A percentile compares a stretch with the other conserved stretches of the same genome.
These are phyloP conservation scores for Aldrovandia affinis DNA, from an alignment of 2,797 vertebrate species.

Conservation along the genomic window DNA sequence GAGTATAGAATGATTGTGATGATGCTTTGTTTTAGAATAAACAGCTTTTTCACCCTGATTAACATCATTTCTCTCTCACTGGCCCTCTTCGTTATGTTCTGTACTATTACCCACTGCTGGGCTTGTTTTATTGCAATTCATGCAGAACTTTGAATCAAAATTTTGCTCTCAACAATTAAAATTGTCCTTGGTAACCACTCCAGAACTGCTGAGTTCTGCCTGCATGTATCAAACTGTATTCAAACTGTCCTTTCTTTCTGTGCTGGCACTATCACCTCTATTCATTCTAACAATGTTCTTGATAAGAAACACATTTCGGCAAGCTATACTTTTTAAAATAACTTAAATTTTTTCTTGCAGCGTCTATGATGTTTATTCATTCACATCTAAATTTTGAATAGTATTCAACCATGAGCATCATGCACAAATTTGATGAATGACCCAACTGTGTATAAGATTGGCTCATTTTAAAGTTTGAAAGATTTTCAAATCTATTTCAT, in stretches of 20 bases:
- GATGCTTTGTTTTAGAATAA: background rate
- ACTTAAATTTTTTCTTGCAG: too few species aligned
- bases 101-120: too few species aligned
- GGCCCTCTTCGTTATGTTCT: background rate
- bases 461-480: too few species aligned
- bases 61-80: background rate
- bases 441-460: too few species aligned
- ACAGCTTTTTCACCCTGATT: background rate
- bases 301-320: too few species aligned
- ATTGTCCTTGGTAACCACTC: background rate
- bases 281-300: too few species aligned
- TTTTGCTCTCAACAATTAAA: background rate
- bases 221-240: background rate
- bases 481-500: too few species aligned
- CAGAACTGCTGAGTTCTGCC: background rate
- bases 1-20: background rate
- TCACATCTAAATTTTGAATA: too few species aligned
- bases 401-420: too few species aligned
- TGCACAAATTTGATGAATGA: too few species aligned
- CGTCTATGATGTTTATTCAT: too few species aligned
- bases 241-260: background rate
- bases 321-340: too few species aligned
- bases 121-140: background rate
- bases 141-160: background rate
- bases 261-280: background rate